phyloP scores from a whole-genome alignment of 92 coral and sea anemone species.

The Pocillopora grandis region DNA sequence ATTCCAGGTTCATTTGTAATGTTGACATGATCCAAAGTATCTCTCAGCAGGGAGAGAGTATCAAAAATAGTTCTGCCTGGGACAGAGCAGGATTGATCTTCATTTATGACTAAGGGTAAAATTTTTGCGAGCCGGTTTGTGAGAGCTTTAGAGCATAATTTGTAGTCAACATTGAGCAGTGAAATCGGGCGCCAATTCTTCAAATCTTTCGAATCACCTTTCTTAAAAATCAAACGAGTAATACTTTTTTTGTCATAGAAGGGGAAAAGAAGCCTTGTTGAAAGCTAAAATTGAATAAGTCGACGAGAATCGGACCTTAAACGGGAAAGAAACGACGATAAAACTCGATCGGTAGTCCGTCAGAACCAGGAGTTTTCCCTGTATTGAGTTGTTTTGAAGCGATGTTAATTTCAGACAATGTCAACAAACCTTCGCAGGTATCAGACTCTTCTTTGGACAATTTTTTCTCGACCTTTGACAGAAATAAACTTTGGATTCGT shows the following conservation, averaged over 20 bases:
- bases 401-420: neutral
- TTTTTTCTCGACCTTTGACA: neutral
- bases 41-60: neutral
- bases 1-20: neutral
- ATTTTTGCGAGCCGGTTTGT: neutral
- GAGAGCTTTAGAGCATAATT: slow-evolving; percentile 12
- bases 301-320: neutral
- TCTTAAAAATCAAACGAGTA: slow-evolving; percentile 3
- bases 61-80: neutral
- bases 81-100: slow-evolving; percentile 3
- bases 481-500: neutral
- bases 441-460: neutral
- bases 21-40: neutral
- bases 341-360: slow-evolving; percentile 31
- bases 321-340: slow-evolving; percentile 4
- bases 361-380: slow-evolving; percentile 24
- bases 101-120: neutral
- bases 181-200: slow-evolving; percentile 29
- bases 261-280: neutral
- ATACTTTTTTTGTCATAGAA: slow-evolving; percentile 1
- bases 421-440: neutral
- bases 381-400: neutral
- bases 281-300: neutral
- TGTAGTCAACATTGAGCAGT: slow-evolving; percentile 11
- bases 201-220: neutral